phyloP scores from a whole-genome alignment of 2,888 invertebrate species.

The Hipparchia sbordonii region DNA sequence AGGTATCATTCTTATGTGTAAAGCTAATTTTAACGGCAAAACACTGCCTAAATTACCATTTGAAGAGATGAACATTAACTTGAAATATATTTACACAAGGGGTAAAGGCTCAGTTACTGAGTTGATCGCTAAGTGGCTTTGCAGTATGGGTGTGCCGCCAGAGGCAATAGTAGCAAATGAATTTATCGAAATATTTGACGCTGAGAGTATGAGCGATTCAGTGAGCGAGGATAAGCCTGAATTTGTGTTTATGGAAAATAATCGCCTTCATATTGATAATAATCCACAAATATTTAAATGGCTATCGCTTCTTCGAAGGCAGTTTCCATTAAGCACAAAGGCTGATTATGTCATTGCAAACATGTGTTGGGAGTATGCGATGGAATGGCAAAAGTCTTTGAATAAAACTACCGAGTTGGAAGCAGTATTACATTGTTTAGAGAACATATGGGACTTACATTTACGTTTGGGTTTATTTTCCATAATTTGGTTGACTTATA shows the following conservation, averaged over 20 bases:
- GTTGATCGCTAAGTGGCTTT: conserved; percentile 93
- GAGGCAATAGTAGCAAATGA: conserved; percentile 82
- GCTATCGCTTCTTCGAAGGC: conserved; percentile 85
- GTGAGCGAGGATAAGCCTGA: conserved; percentile 57
- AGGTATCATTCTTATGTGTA: conserved; percentile 85
- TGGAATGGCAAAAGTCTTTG: conserved; percentile 92
- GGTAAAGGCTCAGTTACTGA: conserved; percentile 94
- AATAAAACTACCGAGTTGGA: conserved; percentile 85
- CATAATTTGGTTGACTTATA: conserved; percentile 94
- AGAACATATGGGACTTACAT: conserved; percentile 85
- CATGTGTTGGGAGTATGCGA: conserved; percentile 95
- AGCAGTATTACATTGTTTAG: conserved; percentile 87
- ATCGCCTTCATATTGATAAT: conserved; percentile 62
- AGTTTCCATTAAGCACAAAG: conserved; percentile 94
- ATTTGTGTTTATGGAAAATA: conserved; percentile 64
- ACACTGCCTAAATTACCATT: conserved; percentile 80
- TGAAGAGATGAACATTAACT: conserved; percentile 83
- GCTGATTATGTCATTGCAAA: conserved; percentile 91
- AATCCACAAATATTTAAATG: conserved; percentile 83
- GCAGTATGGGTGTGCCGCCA: conserved; percentile 88
- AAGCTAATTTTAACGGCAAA: conserved; percentile 65
- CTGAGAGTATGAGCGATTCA: conserved; percentile 39
- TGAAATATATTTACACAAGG: conserved; percentile 85
- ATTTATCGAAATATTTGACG: conserved; percentile 54
- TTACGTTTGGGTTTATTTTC: conserved; percentile 91